A percentile compares a stretch with the other conserved stretches of the same genome.
Evolutionary conservation across 2,888 invertebrate genomes (phyloP).

Genomic region (Nymphalis urticae): DNA sequence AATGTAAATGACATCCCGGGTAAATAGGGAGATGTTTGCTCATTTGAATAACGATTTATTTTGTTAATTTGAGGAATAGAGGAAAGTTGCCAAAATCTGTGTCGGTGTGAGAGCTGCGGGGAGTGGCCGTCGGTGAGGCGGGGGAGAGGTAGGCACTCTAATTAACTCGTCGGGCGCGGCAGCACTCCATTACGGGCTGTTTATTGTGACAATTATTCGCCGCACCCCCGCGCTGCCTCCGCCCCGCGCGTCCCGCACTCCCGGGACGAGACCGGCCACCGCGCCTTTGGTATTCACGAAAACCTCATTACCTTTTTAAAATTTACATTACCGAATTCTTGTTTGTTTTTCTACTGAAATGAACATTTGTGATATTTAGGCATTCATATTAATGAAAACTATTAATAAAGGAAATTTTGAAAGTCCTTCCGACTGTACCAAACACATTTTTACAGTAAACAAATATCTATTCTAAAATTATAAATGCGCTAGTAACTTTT

Average conservation of each 20-base stretch:
- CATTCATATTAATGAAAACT: neutral
- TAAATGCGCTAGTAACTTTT: too few relatives aligned
- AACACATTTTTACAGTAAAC: too few relatives aligned
- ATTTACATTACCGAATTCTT: slow-evolving; percentile 15
- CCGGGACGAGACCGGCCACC: slow-evolving; percentile 26
- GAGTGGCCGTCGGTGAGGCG: slow-evolving; percentile 9
- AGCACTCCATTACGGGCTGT: slow-evolving; percentile 72
- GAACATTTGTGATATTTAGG: neutral
- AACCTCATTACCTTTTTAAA: slow-evolving; percentile 11
- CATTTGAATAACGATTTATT: neutral
- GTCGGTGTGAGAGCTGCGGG: slow-evolving; percentile 7
- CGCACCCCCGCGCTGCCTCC: slow-evolving; percentile 34
- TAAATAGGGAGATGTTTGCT: neutral
- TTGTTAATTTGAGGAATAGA: neutral
- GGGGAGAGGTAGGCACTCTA: slow-evolving; percentile 41
- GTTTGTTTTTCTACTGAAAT: neutral
- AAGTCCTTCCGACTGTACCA: too few relatives aligned
- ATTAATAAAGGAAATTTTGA: too few relatives aligned
- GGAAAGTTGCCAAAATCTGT: slow-evolving; percentile 16
- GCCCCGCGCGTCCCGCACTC: slow-evolving; percentile 33
- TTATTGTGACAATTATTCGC: slow-evolving; percentile 74
- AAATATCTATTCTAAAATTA: too few relatives aligned
- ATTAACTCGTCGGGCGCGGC: slow-evolving; percentile 55
- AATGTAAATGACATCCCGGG: neutral
- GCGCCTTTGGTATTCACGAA: slow-evolving; percentile 13